These are phyloP conservation scores for Mustelus asterias DNA, from an alignment of 2,113 vertebrate species.

Conservation along the genomic window DNA sequence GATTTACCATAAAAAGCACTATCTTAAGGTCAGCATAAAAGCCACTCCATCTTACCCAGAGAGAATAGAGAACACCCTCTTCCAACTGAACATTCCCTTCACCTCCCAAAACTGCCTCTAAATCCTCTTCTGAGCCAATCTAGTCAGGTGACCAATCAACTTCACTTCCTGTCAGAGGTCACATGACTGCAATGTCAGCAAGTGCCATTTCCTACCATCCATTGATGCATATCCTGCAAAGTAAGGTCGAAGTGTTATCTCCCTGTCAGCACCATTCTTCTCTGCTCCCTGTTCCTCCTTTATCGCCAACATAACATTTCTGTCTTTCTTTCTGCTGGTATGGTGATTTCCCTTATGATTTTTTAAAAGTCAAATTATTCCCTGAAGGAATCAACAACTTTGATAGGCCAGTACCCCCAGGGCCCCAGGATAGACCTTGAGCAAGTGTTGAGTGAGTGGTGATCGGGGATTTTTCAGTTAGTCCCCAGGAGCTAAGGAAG, in stretches of 20 bases:
- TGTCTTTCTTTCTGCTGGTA: no score
- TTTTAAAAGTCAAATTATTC: not conserved
- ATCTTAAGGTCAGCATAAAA: not conserved
- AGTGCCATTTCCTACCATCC: not conserved
- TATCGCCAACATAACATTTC: not conserved
- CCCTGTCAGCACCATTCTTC: not conserved
- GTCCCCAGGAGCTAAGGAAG: not conserved
- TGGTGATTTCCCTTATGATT: not conserved
- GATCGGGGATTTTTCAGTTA: not conserved
- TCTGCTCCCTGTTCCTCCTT: not conserved
- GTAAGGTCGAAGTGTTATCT: not conserved
- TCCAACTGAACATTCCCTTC: not conserved
- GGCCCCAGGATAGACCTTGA: no score
- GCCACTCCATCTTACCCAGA: not conserved
- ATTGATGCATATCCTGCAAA: not conserved
- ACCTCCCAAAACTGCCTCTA: not conserved
- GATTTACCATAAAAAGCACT: no score
- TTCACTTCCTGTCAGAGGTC: slow-evolving; percentile 1
- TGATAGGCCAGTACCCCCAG: not conserved
- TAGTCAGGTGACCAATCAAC: slow-evolving; percentile 5
- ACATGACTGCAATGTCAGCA: slow-evolving; percentile 12
- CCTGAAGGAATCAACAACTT: not conserved
- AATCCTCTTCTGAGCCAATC: not conserved
- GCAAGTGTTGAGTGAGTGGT: no score
- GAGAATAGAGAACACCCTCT: not conserved